Evolutionary conservation across 1,140 invertebrate species (phyloP), one percentile per base, ranked within the genome.

Genomic region (Amyelois transitella): DNA sequence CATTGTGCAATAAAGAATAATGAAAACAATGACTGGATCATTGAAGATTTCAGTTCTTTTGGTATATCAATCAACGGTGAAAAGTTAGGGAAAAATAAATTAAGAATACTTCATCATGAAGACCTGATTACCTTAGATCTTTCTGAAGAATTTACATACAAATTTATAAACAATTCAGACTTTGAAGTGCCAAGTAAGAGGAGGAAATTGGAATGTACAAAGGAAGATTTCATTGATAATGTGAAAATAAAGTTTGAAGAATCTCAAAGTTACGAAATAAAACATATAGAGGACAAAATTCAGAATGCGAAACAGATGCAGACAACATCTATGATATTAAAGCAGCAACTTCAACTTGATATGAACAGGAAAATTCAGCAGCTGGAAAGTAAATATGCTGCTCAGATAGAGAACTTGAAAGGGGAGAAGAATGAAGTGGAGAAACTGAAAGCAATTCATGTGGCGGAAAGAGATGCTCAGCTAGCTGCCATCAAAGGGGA

Each of bases 181-280:
- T 62, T 58, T 48, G 54, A 72, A 6, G 52, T 59, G 7, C 66
- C 57, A 24, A 21, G 20, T 14, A 91, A 91, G 62, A 77, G 71
- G 14, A 76, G 75, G 44, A 83, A 87, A 64, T 19, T 89, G 4
- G 80, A 89, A 14, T 49, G 44, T 32, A 60, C 22, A 25, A 47
- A 65, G 32, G 58, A 77, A 7, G 69, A 86, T 21, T 68, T 84
- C 43, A 76, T 90, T 53, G 69, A 88, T 56, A 64, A 80, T 57
- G 74, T 88, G 17, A 89, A 89, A 64, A 86, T 84, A 28, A 87
- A 84, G 53, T 91, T 91, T 85, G 83, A 83, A 24, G 70, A 88
- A 50, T 86, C 61, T 18, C 90, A 91, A 60, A 74, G 52, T n/a
- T 66, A 59, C 74, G 83, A 82, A 75, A 74, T 82, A 6, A 72